phyloP scores from a whole-genome alignment of 2,888 invertebrate species.

The Augochlorella aurata region DNA sequence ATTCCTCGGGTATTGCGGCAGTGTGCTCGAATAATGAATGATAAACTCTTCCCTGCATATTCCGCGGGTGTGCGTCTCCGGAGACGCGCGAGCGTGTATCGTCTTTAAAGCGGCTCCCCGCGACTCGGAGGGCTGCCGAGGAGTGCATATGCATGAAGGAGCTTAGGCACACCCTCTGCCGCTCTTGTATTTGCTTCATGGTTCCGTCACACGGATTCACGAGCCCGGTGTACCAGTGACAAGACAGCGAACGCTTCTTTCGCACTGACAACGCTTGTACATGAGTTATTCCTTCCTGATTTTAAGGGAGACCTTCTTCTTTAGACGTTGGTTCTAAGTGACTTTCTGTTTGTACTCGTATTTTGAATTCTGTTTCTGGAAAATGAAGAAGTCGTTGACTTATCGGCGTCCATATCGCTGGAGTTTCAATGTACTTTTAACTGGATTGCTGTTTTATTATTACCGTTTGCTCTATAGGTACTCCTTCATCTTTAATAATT shows the following conservation, averaged over 20 bases:
- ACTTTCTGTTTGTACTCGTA: too few relatives aligned
- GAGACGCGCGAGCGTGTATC: slow-evolving; percentile 34
- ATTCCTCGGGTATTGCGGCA: slow-evolving; percentile 51
- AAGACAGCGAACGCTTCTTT: slow-evolving; percentile 40
- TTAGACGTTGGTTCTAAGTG: too few relatives aligned
- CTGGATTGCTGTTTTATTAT: too few relatives aligned
- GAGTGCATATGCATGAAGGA: slow-evolving; percentile 43
- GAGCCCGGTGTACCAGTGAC: not conserved
- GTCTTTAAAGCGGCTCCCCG: slow-evolving; percentile 38
- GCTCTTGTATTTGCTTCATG: slow-evolving; percentile 37
- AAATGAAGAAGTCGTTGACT: too few relatives aligned
- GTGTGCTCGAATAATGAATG: slow-evolving; percentile 55
- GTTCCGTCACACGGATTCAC: slow-evolving; percentile 1
- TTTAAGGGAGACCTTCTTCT: too few relatives aligned
- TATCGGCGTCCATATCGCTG: too few relatives aligned
- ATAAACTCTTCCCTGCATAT: slow-evolving; percentile 39
- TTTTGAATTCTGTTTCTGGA: too few relatives aligned
- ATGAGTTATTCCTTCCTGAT: too few relatives aligned
- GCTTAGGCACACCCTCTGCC: slow-evolving; percentile 27
- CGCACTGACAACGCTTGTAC: not conserved
- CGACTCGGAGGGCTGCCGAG: slow-evolving; percentile 7
- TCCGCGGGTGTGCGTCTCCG: slow-evolving; percentile 28
- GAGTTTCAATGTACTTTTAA: too few relatives aligned
- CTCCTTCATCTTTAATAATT: too few relatives aligned
- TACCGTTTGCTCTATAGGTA: too few relatives aligned